A percentile compares a stretch with the other conserved stretches of the same genome.
phyloP scores from a whole-genome alignment of 2,888 invertebrate genomes.

The Cheilosia impressa region DNA sequence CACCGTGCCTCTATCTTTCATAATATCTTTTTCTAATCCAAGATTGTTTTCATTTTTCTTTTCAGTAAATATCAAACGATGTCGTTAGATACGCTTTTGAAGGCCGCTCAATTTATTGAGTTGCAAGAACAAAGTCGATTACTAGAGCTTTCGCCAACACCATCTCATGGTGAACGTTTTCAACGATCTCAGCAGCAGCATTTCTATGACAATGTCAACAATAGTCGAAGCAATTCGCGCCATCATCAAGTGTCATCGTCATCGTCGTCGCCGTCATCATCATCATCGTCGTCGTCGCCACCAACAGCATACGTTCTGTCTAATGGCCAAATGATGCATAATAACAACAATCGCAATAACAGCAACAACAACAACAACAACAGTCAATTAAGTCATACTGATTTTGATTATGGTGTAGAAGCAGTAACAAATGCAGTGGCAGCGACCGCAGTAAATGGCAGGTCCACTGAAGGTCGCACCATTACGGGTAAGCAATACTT shows the following conservation, averaged over 20 bases:
- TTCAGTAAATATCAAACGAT: slow-evolving; percentile 54
- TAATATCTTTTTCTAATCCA: background rate
- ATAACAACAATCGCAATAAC: slow-evolving; percentile 43
- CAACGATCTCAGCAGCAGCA: slow-evolving; percentile 66
- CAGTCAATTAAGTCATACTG: slow-evolving; percentile 67
- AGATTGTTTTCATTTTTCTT: slow-evolving; percentile 11
- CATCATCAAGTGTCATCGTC: slow-evolving; percentile 72
- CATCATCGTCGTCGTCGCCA: slow-evolving; percentile 62
- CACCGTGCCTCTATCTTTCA: slow-evolving; percentile 1
- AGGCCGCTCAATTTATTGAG: slow-evolving; percentile 71
- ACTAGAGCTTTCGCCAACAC: slow-evolving; percentile 44
- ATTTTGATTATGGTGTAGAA: slow-evolving; percentile 69
- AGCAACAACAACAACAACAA: slow-evolving; percentile 27
- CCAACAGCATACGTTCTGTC: slow-evolving; percentile 59
- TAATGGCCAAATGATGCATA: slow-evolving; percentile 66
- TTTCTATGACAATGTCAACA: slow-evolving; percentile 69
- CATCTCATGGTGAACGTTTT: slow-evolving; percentile 48
- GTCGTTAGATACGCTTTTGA: slow-evolving; percentile 69
- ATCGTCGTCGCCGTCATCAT: slow-evolving; percentile 59
- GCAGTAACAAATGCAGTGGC: slow-evolving; percentile 70
- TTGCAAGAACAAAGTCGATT: slow-evolving; percentile 54
- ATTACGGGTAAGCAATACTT: slow-evolving; percentile 56
- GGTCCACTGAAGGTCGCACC: slow-evolving; percentile 66
- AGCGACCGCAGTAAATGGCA: slow-evolving; percentile 70
- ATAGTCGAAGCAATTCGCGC: slow-evolving; percentile 67